Base-by-base conservation (phyloP, 2,797 vertebrate genomes). In the Gambelia wislizenii region DNA sequence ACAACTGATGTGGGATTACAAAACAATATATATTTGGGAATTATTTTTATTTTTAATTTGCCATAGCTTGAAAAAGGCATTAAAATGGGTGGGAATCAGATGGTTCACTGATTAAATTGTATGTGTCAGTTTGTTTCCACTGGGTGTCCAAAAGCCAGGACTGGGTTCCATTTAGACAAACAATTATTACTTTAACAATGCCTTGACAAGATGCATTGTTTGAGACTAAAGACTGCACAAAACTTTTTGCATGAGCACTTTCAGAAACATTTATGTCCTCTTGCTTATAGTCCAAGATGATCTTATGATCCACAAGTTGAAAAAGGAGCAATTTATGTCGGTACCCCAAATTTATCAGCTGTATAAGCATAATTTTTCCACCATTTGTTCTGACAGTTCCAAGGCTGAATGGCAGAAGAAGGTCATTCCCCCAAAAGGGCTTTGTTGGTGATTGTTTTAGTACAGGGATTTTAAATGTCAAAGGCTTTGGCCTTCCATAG, bases 391-490 rank as follows among this genome's bases (percentile, higher is more conserved):
- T 84, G 47, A 56, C 36, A 69, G 61, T 78, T 78, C 56, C 36
- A 69, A 36, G n/a, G 49, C 10, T 77, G 80, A 69, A 69, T 88
- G 74, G 47, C 72, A 84, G 72, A 84, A 83, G 72, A 83, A 77
- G 44, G 59, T 67, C n/a, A 39, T 69, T 61, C 2, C 1, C 36
- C 74, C 74, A 67, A 84, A 36, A 69, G 59, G 36, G 6, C 69
- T 84, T 77, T 78, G 18, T 52, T 84, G 78, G 33, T 27, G 27
- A 78, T 70, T 78, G n/a, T 78, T 84, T 70, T 54, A 78, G 75
- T 70, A 30, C 82, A 78, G 30, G 47, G 61, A 84, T 27, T 89
- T 83, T 84, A 56, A 89, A 84, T 89, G 59, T 78, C 82, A 84
- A 44, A 84, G 44, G 14, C 0, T 77, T 49, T 36, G 12, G 59